Conservation (phyloP, 2,113 vertebrate genomes). For the Hymenochirus boettgeri region DNA sequence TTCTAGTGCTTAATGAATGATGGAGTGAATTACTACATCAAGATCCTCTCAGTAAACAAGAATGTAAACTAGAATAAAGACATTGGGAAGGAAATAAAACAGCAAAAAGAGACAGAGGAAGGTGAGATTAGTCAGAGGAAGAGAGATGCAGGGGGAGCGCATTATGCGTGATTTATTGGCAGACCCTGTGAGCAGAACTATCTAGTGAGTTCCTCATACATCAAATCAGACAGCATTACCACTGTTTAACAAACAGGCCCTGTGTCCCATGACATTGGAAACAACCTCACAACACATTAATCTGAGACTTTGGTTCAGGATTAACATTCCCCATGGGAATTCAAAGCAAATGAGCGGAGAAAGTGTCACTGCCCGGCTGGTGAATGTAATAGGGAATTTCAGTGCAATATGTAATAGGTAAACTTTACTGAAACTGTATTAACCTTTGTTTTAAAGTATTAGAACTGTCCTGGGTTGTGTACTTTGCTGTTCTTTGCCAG, state of each 20-base stretch:
- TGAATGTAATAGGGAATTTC: background rate
- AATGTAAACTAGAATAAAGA: background rate
- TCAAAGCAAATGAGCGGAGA: background rate
- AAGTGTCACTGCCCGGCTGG: too few species aligned
- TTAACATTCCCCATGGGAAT: slow-evolving; percentile 7
- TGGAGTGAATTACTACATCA: too few species aligned
- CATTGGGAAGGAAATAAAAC: slow-evolving; percentile 9
- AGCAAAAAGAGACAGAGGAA: slow-evolving; percentile 25
- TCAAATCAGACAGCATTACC: slow-evolving; percentile 41
- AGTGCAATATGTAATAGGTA: background rate
- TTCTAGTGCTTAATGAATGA: too few species aligned
- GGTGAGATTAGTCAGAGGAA: slow-evolving; percentile 16
- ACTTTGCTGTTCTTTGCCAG: too few species aligned
- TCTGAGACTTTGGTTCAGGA: slow-evolving; percentile 12
- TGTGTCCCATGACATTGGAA: slow-evolving; percentile 34
- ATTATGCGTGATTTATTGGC: slow-evolving; percentile 38
- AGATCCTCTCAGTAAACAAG: background rate
- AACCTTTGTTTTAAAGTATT: background rate
- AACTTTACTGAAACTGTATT: background rate
- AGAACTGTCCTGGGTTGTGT: background rate
- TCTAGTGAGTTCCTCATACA: slow-evolving; percentile 31
- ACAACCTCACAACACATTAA: slow-evolving; percentile 26
- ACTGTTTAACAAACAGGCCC: slow-evolving; percentile 40
- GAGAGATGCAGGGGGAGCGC: slow-evolving; percentile 12
- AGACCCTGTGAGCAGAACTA: slow-evolving; percentile 29